Base-by-base conservation (phyloP, 2,888 invertebrate genomes). In the Neelides folsomi region DNA sequence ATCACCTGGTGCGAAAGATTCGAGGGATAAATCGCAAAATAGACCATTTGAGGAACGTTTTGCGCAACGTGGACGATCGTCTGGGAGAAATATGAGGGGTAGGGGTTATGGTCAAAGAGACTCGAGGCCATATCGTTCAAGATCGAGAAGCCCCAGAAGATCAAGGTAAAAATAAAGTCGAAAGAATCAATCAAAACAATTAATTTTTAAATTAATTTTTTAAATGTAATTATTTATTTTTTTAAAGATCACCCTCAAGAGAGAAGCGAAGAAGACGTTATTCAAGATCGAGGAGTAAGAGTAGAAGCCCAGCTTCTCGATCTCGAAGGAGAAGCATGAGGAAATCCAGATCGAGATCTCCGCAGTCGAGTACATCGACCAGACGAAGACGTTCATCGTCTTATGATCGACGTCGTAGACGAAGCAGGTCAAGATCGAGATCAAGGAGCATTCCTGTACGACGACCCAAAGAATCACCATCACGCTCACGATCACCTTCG, bases 361-460 rank as follows among this genome's bases (percentile, higher is more conserved):
- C 27, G 3, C 4, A 7, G 27, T 27, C 27, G 27, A 27, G 27
- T 27, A 3, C 3, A 27, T 27, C 27, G 3, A 27, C 27, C 27
- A 3, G 27, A 27, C 27, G 27, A 5, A 27, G 27, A 27, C 27
- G 27, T 5, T 27, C 27, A 5, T 27, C 27, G 7, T 27, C 27
- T 27, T 27, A 27, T 27, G 27, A 27, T 27, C 27, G 37, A 20
- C 42, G 47, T 3, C 15, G 44, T 8, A 42, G 55, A 20, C 42
- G 58, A 41, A 47, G 42, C n/a, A 34, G 46, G 2, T 55, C 55
- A 12, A 49, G 55, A 27, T 51, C 53, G 1, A 49, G 56, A 38
- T 56, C 53, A 16, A 43, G 54, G 6, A 52, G 43, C 27, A 45
- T 46, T n/a, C n/a, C 50, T 10, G 34, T 40, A 27, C 45, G 51